phyloP scores from a whole-genome alignment of 2,113 vertebrate species.

The Marcusenius ussheri region DNA sequence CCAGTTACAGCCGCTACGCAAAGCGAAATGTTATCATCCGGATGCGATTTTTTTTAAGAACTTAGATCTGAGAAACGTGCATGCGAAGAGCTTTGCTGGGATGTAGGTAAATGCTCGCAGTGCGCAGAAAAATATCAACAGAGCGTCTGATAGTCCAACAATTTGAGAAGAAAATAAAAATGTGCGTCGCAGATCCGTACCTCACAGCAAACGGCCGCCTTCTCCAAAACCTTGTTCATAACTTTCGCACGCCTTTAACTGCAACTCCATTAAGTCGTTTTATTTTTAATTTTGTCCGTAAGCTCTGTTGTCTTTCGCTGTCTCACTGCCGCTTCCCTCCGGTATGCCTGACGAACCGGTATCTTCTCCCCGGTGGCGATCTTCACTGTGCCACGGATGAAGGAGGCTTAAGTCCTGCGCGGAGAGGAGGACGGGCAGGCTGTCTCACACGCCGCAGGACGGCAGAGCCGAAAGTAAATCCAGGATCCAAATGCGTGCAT shows the following conservation, averaged over 20 bases:
- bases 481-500: conserved; percentile 43
- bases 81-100: background rate
- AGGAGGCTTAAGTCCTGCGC: conserved; percentile 52
- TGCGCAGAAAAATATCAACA: conserved; percentile 29
- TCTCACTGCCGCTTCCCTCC: conserved; percentile 26
- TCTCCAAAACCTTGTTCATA: conserved; percentile 37
- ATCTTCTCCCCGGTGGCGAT: conserved; percentile 34
- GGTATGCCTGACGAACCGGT: conserved; percentile 23
- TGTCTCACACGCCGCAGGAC: conserved; percentile 41
- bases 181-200: conserved; percentile 48
- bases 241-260: conserved; percentile 56
- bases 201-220: conserved; percentile 56
- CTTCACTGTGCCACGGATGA: conserved; percentile 49
- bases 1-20: background rate
- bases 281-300: background rate
- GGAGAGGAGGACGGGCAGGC: conserved; percentile 36
- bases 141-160: conserved; percentile 44
- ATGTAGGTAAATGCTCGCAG: background rate
- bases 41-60: background rate
- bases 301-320: conserved; percentile 1
- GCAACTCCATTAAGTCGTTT: conserved; percentile 20
- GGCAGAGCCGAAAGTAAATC: conserved; percentile 45
- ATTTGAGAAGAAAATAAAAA: conserved; percentile 34
- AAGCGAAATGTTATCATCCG: conserved; percentile 4
- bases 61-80: background rate